Base-by-base conservation (phyloP, 2,797 vertebrate genomes). In the Chloroceryle inda region DNA sequence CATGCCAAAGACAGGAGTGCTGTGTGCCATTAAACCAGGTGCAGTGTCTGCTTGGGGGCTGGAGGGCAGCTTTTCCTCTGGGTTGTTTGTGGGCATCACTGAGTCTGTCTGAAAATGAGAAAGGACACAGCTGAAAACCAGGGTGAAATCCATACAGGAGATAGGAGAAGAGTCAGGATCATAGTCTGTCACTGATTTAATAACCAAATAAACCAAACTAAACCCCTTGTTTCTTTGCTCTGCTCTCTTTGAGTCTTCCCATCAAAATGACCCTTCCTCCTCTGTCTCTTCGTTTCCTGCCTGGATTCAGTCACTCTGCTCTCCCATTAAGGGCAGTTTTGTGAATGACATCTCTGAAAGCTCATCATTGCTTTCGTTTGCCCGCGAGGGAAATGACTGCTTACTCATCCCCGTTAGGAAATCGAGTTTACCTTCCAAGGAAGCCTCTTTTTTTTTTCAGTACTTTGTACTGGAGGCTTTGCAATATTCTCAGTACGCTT, bases 281-380 rank as follows among this genome's bases (percentile, higher is more conserved):
- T 83, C 86, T 6, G 4, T 84, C 89, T 72, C 89, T 78, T 92
- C 55, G 92, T 94, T 96, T 92, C 76, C 96, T 94, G 82, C 82
- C 66, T 94, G 91, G 82, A 37, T 94, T 88, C 94, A 91, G 91
- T 59, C 87, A 29, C 85, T 89, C 69, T 63, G 85, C 79, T 95
- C 81, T 85, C 55, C 85, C 92, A 84, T 94, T 78, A 95, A 94
- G 85, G 77, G 50, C 87, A 75, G 80, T 85, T 96, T 91, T 81
- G 72, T 94, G 94, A 96, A 86, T 94, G 96, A 77, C 94, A 91
- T 56, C 85, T 89, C 85, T 94, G 94, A 92, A 96, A 92, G 89
- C 89, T 92, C 91, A 71, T 83, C 81, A 35, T 31, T 31, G 53
- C 85, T 95, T 94, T 92, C 82, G 62, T 94, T 94, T 95, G 82